These are phyloP conservation scores for Melanaphis sacchari DNA, from an alignment of 1,140 invertebrate genomes.

Conservation along the genomic window DNA sequence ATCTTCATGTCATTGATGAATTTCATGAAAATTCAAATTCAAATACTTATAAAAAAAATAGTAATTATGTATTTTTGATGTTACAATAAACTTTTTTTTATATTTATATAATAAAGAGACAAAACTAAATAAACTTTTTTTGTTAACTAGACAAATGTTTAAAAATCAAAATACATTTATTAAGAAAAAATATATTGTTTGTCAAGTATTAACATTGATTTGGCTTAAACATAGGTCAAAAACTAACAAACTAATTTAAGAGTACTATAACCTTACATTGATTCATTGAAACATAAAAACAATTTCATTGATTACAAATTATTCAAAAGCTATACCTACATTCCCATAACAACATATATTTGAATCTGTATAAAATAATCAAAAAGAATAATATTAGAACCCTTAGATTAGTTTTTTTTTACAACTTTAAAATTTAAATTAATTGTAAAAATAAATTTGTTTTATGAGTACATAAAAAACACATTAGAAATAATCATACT, in stretches of 20 bases:
- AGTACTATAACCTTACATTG: neutral
- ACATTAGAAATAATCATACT: neutral
- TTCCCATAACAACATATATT: neutral
- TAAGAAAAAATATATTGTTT: slow-evolving; percentile 1
- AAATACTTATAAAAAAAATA: too few relatives aligned
- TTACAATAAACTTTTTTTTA: too few relatives aligned
- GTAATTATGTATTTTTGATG: too few relatives aligned
- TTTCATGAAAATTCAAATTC: too few relatives aligned
- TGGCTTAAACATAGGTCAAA: neutral
- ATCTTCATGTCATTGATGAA: too few relatives aligned
- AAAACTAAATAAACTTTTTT: too few relatives aligned
- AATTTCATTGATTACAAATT: neutral
- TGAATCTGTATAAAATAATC: neutral
- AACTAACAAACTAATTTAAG: neutral
- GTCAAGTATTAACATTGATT: neutral
- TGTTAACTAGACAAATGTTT: neutral
- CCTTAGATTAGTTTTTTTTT: neutral
- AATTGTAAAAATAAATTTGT: neutral
- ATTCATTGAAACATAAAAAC: neutral
- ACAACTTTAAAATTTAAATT: neutral
- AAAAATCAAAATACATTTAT: neutral
- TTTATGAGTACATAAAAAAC: neutral
- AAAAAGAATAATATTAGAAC: neutral
- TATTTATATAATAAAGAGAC: too few relatives aligned
- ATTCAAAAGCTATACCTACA: neutral